Evolutionary conservation across 2,113 vertebrate species (phyloP).

Genomic region (Sapayoa aenigma): DNA sequence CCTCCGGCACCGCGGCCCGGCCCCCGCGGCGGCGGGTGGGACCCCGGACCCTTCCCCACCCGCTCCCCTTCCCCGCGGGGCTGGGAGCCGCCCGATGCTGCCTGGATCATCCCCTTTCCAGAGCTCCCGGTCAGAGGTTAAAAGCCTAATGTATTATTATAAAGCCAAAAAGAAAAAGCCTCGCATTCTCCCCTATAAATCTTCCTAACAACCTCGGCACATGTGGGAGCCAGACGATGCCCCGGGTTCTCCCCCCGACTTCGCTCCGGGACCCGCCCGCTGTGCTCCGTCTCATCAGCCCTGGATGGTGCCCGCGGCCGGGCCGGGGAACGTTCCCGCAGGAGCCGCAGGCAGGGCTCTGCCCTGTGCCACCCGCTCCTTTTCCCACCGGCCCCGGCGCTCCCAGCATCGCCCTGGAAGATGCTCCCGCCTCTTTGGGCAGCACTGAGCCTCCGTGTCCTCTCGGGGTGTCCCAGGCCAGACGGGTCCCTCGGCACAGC

Average conservation of each 20-base stretch:
- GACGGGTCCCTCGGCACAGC: background rate
- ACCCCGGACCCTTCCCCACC: background rate
- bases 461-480: background rate
- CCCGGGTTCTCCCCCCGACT: background rate
- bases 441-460: rapidly evolving
- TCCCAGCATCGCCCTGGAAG: rapidly evolving
- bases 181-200: conserved; percentile 70
- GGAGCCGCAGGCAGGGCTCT: background rate
- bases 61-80: background rate
- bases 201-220: conserved; percentile 68
- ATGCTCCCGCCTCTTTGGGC: background rate
- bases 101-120: conserved; percentile 52
- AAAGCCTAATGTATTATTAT: conserved; percentile 72
- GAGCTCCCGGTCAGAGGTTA: conserved; percentile 72
- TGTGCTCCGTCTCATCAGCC: background rate
- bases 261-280: background rate
- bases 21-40: too few species aligned
- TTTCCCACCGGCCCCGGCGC: background rate
- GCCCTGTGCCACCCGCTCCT: rapidly evolving
- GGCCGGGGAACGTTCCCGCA: rapidly evolving
- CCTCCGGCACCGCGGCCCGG: conserved; percentile 29
- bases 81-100: conserved; percentile 27
- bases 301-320: rapidly evolving
- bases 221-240: conserved; percentile 75
- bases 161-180: conserved; percentile 51